Evolutionary conservation across 2,797 vertebrate species (phyloP).

Genomic region (Chloroceryle amazona): DNA sequence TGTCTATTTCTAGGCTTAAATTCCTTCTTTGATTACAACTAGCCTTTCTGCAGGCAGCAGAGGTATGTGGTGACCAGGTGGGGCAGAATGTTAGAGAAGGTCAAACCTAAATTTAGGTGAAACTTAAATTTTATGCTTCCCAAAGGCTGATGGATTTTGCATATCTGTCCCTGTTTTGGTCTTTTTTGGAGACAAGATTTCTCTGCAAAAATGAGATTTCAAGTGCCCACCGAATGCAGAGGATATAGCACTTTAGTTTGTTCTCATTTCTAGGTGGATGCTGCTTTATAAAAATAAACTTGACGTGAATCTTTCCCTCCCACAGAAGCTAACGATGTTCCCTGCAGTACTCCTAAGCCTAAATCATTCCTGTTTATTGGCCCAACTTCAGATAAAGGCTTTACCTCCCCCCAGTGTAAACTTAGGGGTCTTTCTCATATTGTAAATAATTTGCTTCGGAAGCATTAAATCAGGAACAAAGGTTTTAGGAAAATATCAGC

Average conservation of each 20-base stretch:
- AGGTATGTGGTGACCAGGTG: background rate
- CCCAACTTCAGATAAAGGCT: background rate
- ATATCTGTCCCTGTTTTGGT: background rate
- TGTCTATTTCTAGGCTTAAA: background rate
- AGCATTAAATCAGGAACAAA: conserved; percentile 14
- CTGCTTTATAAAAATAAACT: conserved; percentile 59
- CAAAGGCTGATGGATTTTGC: background rate
- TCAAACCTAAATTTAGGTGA: background rate
- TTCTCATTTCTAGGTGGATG: conserved; percentile 38
- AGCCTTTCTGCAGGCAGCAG: background rate
- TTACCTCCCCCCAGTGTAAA: background rate
- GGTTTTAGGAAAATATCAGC: conserved; percentile 5
- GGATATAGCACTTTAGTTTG: background rate
- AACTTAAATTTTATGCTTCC: background rate
- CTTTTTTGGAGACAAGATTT: background rate
- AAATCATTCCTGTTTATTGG: conserved; percentile 26
- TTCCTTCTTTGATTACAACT: background rate
- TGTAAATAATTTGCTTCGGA: background rate
- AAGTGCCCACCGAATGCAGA: background rate
- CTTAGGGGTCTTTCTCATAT: background rate
- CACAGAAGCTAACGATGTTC: conserved; percentile 22
- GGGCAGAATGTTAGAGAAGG: background rate
- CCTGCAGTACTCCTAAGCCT: conserved; percentile 4
- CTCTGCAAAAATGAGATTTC: background rate
- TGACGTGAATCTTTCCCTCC: conserved; percentile 35